A percentile compares a stretch with the other conserved stretches of the same genome.
phyloP scores from a whole-genome alignment of 64 coral and sea anemone species.

The Montipora sp. region DNA sequence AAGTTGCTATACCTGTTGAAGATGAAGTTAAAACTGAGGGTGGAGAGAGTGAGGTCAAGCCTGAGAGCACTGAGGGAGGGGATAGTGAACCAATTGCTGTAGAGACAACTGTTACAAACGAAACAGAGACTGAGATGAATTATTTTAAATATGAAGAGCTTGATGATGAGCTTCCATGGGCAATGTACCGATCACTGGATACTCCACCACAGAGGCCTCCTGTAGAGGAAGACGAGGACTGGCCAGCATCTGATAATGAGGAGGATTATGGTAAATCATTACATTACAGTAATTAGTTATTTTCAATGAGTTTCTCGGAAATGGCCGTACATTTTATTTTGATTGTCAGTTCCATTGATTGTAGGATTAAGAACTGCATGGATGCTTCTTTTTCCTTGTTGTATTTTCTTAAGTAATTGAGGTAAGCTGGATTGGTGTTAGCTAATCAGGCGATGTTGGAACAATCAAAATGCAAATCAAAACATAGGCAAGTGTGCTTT shows the following conservation, averaged over 20 bases:
- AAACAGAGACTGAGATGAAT: slow-evolving; percentile 54
- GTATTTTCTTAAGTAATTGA: no score
- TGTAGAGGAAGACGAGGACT: slow-evolving; percentile 90
- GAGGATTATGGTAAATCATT: slow-evolving; percentile 82
- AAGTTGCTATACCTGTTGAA: slow-evolving; percentile 51
- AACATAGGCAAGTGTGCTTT: no score
- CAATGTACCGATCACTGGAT: slow-evolving; percentile 96
- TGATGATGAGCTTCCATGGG: slow-evolving; percentile 98
- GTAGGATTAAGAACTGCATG: no score
- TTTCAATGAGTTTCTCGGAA: background rate
- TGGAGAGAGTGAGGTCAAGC: background rate
- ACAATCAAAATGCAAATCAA: no score
- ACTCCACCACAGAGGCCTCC: slow-evolving; percentile 41
- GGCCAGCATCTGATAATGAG: slow-evolving; percentile 86
- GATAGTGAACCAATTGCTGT: slow-evolving; percentile 3
- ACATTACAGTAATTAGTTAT: no score
- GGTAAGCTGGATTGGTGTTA: no score
- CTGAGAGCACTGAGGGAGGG: background rate
- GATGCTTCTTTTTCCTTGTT: no score
- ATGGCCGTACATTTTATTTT: background rate
- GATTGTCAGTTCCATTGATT: background rate
- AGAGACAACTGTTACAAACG: slow-evolving; percentile 9
- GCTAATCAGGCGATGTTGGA: no score
- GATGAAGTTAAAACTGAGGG: slow-evolving; percentile 9
- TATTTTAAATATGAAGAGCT: slow-evolving; percentile 66